Conservation (phyloP, 2,797 vertebrate species). For the Anolis apletophallus region DNA sequence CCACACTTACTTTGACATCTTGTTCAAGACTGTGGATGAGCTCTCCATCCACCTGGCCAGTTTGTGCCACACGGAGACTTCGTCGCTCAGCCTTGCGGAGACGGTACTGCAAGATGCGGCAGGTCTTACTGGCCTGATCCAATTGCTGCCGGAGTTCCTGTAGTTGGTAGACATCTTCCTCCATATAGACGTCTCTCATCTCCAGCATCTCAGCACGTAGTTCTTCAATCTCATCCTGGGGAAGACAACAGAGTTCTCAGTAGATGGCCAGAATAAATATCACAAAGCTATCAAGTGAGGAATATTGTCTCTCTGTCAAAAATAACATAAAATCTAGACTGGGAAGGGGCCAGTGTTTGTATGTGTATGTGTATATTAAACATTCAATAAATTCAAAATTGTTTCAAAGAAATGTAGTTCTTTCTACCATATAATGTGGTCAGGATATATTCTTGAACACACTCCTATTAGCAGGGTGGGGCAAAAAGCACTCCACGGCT, state of each 20-base stretch:
- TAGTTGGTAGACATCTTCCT: slow-evolving; percentile 97
- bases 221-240: slow-evolving; percentile 97
- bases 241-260: slow-evolving; percentile 4
- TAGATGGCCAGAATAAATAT: not conserved
- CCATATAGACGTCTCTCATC: slow-evolving; percentile 98
- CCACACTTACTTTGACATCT: slow-evolving; percentile 89
- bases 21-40: slow-evolving; percentile 95
- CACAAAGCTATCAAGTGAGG: not conserved
- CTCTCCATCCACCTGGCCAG: slow-evolving; percentile 94
- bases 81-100: slow-evolving; percentile 96
- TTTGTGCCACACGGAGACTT: slow-evolving; percentile 93
- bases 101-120: slow-evolving; percentile 97
- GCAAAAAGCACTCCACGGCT: too few relatives aligned
- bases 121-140: slow-evolving; percentile 97
- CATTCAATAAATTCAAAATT: not conserved
- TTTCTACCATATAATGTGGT: too few relatives aligned
- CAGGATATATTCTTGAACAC: not conserved
- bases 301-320: not conserved
- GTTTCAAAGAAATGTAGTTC: not conserved
- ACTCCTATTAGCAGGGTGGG: too few relatives aligned
- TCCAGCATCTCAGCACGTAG: slow-evolving; percentile 97
- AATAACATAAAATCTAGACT: not conserved
- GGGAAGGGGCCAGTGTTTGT: not conserved
- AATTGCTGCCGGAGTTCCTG: slow-evolving; percentile 97
- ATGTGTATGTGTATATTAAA: not conserved